phyloP scores from a whole-genome alignment of 2,113 vertebrate species.

The Tachysurus vachellii region DNA sequence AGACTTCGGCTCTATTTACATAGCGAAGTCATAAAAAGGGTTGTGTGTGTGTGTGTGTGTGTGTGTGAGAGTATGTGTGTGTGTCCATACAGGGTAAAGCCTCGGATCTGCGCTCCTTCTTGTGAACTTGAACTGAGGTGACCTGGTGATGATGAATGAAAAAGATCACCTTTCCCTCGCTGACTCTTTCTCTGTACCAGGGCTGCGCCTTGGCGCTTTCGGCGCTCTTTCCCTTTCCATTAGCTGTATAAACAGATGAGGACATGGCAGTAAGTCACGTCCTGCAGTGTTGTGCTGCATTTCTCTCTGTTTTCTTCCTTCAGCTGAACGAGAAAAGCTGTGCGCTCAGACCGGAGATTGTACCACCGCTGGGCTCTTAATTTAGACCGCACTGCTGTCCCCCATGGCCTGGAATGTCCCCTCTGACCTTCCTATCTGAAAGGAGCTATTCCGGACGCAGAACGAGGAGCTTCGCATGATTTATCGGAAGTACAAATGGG shows the following conservation, averaged over 20 bases:
- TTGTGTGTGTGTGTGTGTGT: slow-evolving; percentile 8
- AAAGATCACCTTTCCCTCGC: slow-evolving; percentile 58
- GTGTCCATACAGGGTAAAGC: slow-evolving; percentile 33
- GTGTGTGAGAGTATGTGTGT: not conserved
- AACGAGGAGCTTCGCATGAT: slow-evolving; percentile 61
- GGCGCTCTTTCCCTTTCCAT: slow-evolving; percentile 28
- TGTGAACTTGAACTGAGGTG: slow-evolving; percentile 64
- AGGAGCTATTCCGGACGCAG: slow-evolving; percentile 68
- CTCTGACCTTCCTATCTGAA: slow-evolving; percentile 73
- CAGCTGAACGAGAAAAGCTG: slow-evolving; percentile 22
- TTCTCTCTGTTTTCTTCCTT: slow-evolving; percentile 20
- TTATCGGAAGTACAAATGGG: slow-evolving; percentile 67
- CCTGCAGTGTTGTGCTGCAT: slow-evolving; percentile 15
- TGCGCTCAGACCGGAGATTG: slow-evolving; percentile 41
- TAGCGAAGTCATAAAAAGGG: slow-evolving; percentile 34
- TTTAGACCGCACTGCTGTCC: slow-evolving; percentile 71
- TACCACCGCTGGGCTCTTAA: slow-evolving; percentile 68
- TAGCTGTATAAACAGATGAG: slow-evolving; percentile 44
- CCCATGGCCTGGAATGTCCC: slow-evolving; percentile 74
- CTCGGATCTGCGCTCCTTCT: slow-evolving; percentile 14
- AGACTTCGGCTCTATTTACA: slow-evolving; percentile 40
- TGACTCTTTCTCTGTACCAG: slow-evolving; percentile 34
- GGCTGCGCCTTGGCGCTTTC: not conserved
- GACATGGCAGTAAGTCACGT: slow-evolving; percentile 33
- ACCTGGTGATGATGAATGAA: slow-evolving; percentile 68